Percentiles rank a stretch among this genome's conserved stretches.
phyloP scores from a whole-genome alignment of 2,113 vertebrate species.

The Nesogale talazaci region DNA sequence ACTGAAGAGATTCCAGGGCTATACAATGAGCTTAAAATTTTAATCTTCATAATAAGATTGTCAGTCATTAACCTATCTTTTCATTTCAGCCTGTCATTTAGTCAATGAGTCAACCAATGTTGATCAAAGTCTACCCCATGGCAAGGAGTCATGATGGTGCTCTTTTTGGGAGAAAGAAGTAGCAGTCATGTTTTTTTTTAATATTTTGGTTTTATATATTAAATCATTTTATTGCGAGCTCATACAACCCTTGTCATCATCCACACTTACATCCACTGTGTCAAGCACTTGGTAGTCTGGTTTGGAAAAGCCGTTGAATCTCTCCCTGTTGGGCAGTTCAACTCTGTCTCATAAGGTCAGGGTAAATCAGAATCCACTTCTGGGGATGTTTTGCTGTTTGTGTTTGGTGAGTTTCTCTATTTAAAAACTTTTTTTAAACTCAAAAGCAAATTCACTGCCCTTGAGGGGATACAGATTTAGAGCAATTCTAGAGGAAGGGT shows the following conservation, averaged over 20 bases:
- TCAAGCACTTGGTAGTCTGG: neutral
- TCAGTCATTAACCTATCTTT: neutral
- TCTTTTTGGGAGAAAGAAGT: no score
- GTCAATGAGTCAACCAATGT: neutral
- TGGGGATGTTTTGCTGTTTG: neutral
- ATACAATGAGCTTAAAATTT: neutral
- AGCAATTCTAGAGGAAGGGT: no score
- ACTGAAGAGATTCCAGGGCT: neutral
- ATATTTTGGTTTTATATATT: no score
- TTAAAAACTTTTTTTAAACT: neutral
- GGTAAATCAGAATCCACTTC: neutral
- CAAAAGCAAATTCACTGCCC: no score
- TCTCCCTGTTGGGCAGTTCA: neutral
- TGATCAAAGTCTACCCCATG: neutral
- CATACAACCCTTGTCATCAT: no score
- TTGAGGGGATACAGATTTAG: no score
- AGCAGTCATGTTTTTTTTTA: no score
- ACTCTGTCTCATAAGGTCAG: neutral
- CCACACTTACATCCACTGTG: no score
- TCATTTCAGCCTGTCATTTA: neutral
- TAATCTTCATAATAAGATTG: neutral
- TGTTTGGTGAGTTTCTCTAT: neutral
- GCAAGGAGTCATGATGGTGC: neutral
- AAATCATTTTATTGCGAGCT: no score
- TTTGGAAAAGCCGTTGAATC: neutral